Base-by-base conservation (phyloP, 1,140 invertebrate species). In the Campoletis sonorensis region DNA sequence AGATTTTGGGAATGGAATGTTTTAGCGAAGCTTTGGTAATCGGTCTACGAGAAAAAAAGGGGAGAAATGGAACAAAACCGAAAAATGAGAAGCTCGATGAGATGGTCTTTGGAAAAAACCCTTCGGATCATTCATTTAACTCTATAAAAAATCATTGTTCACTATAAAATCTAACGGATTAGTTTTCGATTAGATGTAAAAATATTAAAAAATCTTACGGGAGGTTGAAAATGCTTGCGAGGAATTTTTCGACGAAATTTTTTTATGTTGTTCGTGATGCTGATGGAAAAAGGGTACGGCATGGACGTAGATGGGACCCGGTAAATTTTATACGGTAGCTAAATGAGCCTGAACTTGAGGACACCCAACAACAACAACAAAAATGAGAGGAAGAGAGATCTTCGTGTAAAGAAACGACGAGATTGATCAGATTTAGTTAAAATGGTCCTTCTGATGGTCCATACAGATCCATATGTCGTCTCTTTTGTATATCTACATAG, bases 1-100 rank as follows among this genome's bases (percentile, higher is more conserved):
- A 70, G 67, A 88, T 88, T 89, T 90, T 83, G 79, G 83, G 86
- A 85, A 87, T 85, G 89, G 89, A 90, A 90, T 90, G 86, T 89
- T 88, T 88, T 90, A 89, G 76, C 33, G 58, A 37, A 64, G 58
- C 23, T 18, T 26, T 4, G 61, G 61, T 26, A 23, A 64, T 64
- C 61, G 61, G 51, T 54, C 51, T 54, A 54, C 51, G 4, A 54
- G 51, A 54, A 54, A 54, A 54, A 54, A 21, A 54, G 15, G n/a
- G 51, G n/a, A 8, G 18, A 18, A 54, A 54, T 0, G 11, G 16
- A n/a, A 4, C 40, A 18, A n/a, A 54, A n/a, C 2, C 5, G n/a
- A 54, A 21, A 21, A 18, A 18, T n/a, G 3, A 54, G 16, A 54
- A 21, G n/a, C 51, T 54, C n/a, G 51, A 54, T 54, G 51, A 8